These are phyloP conservation scores for Scytalopus superciliaris DNA, from an alignment of 2,113 vertebrate species.

Conservation along the genomic window DNA sequence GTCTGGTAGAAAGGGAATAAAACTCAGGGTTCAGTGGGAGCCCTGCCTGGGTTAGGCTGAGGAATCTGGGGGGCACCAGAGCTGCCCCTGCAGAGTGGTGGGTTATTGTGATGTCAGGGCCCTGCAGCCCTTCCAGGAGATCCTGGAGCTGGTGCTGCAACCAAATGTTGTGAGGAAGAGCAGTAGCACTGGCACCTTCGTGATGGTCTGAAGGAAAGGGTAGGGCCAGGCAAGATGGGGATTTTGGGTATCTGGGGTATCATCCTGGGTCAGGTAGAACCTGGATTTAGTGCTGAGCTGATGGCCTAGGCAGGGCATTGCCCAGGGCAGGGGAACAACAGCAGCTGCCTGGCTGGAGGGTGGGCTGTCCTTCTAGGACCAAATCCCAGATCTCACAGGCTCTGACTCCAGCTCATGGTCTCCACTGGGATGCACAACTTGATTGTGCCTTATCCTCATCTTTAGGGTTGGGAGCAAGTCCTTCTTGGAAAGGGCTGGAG, in stretches of 20 bases:
- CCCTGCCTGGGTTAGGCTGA: neutral
- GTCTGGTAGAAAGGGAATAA: neutral
- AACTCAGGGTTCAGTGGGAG: neutral
- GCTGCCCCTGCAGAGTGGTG: neutral
- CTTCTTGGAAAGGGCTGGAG: neutral
- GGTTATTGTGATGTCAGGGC: slow-evolving; percentile 2
- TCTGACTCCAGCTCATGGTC: neutral
- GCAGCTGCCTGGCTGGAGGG: neutral
- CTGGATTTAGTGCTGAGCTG: neutral
- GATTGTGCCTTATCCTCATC: neutral
- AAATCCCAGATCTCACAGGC: neutral
- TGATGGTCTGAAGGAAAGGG: neutral
- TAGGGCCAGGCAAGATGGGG: neutral
- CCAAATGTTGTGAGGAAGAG: neutral
- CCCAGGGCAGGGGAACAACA: neutral
- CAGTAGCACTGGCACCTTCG: fast-evolving
- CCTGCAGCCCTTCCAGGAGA: neutral
- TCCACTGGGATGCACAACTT: fast-evolving
- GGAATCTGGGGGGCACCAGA: neutral
- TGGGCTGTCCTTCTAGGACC: neutral
- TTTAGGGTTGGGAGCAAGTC: fast-evolving
- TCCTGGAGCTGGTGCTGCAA: fast-evolving
- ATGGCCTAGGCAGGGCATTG: neutral
- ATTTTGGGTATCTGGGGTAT: neutral
- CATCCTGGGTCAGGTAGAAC: neutral